phyloP scores from a whole-genome alignment of 2,797 vertebrate species.

The Tapera naevia region DNA sequence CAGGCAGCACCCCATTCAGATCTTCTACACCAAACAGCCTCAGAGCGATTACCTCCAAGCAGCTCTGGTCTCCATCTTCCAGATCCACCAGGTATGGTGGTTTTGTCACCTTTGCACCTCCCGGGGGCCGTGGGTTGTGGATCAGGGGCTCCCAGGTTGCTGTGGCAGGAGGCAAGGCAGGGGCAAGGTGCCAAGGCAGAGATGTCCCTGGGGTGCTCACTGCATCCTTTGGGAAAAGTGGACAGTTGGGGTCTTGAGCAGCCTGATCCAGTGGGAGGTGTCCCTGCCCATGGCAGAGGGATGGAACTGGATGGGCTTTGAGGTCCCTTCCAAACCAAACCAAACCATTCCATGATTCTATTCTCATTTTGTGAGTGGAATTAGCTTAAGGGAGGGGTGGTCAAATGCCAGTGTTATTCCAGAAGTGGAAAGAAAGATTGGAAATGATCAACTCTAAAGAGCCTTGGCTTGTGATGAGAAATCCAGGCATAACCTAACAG shows the following conservation, averaged over 20 bases:
- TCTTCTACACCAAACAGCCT: slow-evolving; percentile 91
- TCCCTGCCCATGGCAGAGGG: too few relatives aligned
- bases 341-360: too few relatives aligned
- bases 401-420: background rate
- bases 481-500: background rate
- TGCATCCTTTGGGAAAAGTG: background rate
- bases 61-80: slow-evolving; percentile 91
- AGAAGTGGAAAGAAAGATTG: background rate
- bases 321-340: too few relatives aligned
- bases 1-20: slow-evolving; percentile 93
- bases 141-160: background rate
- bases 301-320: too few relatives aligned
- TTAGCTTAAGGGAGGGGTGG: background rate
- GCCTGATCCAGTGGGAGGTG: too few relatives aligned
- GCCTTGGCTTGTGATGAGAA: background rate
- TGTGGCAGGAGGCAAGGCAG: background rate
- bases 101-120: background rate
- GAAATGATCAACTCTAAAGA: background rate
- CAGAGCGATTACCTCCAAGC: slow-evolving; percentile 96
- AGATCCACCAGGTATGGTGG: slow-evolving; percentile 90
- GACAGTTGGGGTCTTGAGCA: background rate
- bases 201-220: background rate
- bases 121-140: background rate
- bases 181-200: background rate
- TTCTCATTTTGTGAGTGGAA: background rate